phyloP scores from a whole-genome alignment of 2,113 vertebrate genomes.

The Nothobranchius kuhntae region DNA sequence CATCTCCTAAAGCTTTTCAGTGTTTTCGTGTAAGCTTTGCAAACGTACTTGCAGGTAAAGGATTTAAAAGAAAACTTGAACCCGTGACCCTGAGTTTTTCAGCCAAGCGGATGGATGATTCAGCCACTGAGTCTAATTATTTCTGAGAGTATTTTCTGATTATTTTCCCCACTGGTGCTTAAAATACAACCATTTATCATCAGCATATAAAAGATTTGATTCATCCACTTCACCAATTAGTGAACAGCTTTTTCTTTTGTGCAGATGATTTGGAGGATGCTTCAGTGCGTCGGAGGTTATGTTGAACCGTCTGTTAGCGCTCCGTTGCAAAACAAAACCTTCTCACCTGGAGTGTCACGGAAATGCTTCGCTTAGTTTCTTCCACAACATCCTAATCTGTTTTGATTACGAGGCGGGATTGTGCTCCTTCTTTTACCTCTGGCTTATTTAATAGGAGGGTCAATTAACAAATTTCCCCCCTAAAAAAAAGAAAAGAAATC shows the following conservation, averaged over 20 bases:
- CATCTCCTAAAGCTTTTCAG: conserved; percentile 39
- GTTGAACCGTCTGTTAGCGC: conserved; percentile 1
- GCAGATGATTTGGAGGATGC: conserved; percentile 10
- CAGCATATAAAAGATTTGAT: conserved; percentile 19
- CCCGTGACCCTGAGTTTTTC: conserved; percentile 34
- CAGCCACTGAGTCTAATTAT: conserved; percentile 31
- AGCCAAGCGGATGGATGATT: conserved; percentile 23
- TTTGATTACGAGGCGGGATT: background rate
- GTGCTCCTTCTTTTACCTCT: background rate
- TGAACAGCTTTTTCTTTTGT: conserved; percentile 15
- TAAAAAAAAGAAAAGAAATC: too few relatives aligned
- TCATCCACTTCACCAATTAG: conserved; percentile 19
- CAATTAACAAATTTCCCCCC: background rate
- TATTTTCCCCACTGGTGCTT: conserved; percentile 18
- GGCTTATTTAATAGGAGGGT: background rate
- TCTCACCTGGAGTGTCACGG: conserved; percentile 2
- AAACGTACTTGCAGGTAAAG: conserved; percentile 37
- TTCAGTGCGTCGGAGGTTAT: conserved; percentile 23
- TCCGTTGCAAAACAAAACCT: conserved; percentile 12
- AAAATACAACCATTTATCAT: conserved; percentile 33
- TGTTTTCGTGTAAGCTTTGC: conserved; percentile 23
- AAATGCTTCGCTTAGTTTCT: background rate
- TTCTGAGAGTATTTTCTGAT: conserved; percentile 18
- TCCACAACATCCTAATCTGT: background rate
- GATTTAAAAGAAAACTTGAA: conserved; percentile 51